Evolutionary conservation across 2,113 vertebrate genomes (phyloP).

Genomic region (Porphyrio hochstetteri): DNA sequence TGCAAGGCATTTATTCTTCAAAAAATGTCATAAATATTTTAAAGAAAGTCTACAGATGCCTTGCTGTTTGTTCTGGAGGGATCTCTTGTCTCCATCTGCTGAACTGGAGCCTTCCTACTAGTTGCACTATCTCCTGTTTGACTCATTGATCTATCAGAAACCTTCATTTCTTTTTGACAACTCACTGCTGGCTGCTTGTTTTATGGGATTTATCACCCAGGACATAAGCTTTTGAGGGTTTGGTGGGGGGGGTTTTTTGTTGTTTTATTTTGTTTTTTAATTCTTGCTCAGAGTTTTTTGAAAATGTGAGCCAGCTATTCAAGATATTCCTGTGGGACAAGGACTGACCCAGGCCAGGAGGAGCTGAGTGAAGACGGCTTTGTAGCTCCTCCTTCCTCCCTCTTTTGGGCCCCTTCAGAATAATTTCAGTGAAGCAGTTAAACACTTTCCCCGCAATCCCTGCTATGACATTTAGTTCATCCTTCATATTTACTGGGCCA

Average conservation of each 20-base stretch:
- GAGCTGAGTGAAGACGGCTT: constrained; percentile 22
- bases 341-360: background rate
- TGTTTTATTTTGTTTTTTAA: background rate
- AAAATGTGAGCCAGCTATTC: background rate
- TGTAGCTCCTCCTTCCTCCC: constrained; percentile 2
- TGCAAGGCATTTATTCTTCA: background rate
- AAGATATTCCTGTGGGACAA: background rate
- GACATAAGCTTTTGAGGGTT: background rate
- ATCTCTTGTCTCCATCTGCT: background rate
- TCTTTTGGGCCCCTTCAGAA: constrained; percentile 38
- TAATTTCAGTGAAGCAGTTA: constrained; percentile 28
- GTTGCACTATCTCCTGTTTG: background rate
- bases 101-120: background rate
- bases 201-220: background rate
- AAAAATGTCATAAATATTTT: background rate
- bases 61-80: background rate
- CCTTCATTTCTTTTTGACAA: background rate
- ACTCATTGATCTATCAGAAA: background rate
- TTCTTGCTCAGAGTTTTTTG: background rate
- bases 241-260: background rate
- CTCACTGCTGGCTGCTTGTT: background rate
- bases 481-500: constrained; percentile 15
- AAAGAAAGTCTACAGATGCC: background rate
- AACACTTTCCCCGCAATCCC: background rate
- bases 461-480: constrained; percentile 33